Percentiles rank a stretch among this genome's conserved stretches.
phyloP scores from a whole-genome alignment of 2,888 invertebrate species.

The Eutolmus rufibarbis region DNA sequence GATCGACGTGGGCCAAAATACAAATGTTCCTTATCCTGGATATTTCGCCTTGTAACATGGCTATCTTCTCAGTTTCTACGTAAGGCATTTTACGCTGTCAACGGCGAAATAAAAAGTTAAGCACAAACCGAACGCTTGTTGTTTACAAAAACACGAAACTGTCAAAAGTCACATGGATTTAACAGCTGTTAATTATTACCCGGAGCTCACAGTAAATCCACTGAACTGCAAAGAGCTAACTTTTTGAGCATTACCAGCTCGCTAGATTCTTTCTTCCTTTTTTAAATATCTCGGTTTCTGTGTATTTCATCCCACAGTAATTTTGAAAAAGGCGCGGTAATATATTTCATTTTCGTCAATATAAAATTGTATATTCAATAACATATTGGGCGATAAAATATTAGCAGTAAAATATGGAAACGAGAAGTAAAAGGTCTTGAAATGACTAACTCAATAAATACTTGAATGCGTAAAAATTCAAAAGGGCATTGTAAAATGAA shows the following conservation, averaged over 20 bases:
- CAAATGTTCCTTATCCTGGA: slow-evolving; percentile 88
- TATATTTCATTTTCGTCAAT: no score
- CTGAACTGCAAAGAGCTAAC: not conserved
- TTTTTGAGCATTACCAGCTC: not conserved
- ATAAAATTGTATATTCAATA: no score
- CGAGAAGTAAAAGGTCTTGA: no score
- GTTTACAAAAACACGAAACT: not conserved
- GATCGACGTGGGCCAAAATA: slow-evolving; percentile 97
- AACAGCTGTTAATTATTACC: not conserved
- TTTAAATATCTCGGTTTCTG: not conserved
- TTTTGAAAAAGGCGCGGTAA: no score
- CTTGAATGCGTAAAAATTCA: no score
- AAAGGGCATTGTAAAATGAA: no score
- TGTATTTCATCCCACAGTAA: no score
- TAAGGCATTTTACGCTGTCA: slow-evolving; percentile 54
- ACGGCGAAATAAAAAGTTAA: not conserved
- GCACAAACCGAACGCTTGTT: not conserved
- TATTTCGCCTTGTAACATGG: slow-evolving; percentile 73
- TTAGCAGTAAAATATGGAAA: no score
- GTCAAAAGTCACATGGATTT: not conserved
- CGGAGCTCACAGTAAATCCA: not conserved
- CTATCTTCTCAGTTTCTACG: slow-evolving; percentile 54
- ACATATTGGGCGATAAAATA: no score
- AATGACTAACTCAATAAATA: no score
- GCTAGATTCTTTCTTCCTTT: not conserved